Base-by-base conservation (phyloP, 2,888 invertebrate species). In the Catocala fraxini region DNA sequence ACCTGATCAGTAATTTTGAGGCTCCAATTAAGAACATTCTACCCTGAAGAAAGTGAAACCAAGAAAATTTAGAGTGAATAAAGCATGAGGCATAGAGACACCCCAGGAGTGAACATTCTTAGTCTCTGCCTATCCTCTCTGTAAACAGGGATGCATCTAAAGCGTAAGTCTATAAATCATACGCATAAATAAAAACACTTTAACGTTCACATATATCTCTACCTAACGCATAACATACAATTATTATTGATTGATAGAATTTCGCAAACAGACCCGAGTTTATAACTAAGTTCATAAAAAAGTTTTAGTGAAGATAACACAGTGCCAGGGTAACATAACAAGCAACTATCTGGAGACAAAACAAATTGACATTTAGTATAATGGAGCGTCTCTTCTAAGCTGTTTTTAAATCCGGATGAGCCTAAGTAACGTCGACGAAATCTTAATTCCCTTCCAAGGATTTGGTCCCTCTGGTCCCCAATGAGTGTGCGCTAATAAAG, bases 321-420 rank as follows among this genome's bases (percentile, higher is more conserved):
- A 47, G 42, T 7, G 12, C 25, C 45, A 5, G 25, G 25, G 25
- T 43, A 34, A 46, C 41, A 34, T 9, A n/a, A 25, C 9, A 41
- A 6, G 39, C 41, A 41, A 45, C 46, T 35, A 52, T 56, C 49
- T 12, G 1, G 56, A 46, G 59, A 65, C 47, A 51, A 42, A 49
- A 67, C 49, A 73, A 65, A 68, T 67, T 59, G 49, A 52, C 55
- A 48, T 59, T 57, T 61, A 51, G 35, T 47, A 51, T 53, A 64
- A 74, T 63, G 69, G 59, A 53, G 43, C 57, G 57, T 51, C 51
- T 51, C 15, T 52, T 60, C 56, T 49, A 59, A 71, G 54, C 62
- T 66, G 59, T 57, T 75, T 66, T 61, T 53, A 63, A 71, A 65
- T 64, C 63, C 58, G 65, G 60, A 62, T 71, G 56, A 66, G 35